Percentiles rank a stretch among this genome's conserved stretches.
Conservation (phyloP, 2,113 vertebrate genomes). For the Cebus imitator region DNA sequence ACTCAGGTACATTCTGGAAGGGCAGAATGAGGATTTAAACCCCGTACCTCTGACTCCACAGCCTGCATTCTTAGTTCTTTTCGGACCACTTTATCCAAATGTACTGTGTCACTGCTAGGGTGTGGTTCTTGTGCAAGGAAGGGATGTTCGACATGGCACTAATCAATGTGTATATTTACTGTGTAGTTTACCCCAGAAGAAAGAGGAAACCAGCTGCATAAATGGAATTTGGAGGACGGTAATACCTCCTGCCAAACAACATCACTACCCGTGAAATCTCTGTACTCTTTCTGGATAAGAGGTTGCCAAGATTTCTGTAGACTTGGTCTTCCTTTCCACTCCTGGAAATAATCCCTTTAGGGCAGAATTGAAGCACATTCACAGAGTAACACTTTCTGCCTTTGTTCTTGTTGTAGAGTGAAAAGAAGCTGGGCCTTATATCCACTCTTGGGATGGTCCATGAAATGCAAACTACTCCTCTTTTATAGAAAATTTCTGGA, state of each 20-base stretch:
- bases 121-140: background rate
- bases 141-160: background rate
- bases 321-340: slow-evolving; percentile 24
- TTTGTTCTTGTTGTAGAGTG: background rate
- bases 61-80: background rate
- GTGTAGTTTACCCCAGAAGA: background rate
- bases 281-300: background rate
- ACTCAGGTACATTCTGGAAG: background rate
- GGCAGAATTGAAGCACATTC: slow-evolving; percentile 33
- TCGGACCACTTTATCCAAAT: background rate
- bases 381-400: slow-evolving; percentile 3
- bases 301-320: slow-evolving; percentile 32
- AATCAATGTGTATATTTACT: background rate
- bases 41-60: background rate
- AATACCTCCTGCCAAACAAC: background rate
- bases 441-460: background rate
- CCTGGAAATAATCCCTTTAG: slow-evolving; percentile 34
- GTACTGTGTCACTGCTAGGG: too few relatives aligned
- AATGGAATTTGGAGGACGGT: slow-evolving; percentile 44
- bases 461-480: background rate
- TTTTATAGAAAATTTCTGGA: slow-evolving; percentile 28
- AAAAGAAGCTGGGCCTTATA: slow-evolving; percentile 49
- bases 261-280: slow-evolving; percentile 3
- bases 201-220: background rate
- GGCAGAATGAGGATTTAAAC: background rate